Conservation (phyloP, 2,113 vertebrate species). For the Neotoma lepida region DNA sequence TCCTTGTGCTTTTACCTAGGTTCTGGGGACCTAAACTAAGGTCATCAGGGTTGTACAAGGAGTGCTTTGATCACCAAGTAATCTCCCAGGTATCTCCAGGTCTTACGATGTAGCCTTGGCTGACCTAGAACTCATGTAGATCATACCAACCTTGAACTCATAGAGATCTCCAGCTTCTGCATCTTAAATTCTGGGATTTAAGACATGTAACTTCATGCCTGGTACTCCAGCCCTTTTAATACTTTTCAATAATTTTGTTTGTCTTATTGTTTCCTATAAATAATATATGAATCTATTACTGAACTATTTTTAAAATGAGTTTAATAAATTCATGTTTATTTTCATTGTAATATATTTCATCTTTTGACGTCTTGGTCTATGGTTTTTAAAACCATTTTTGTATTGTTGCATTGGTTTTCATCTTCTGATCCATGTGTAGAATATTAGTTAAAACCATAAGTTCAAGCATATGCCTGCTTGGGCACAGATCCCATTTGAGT, state of each 20-base stretch:
- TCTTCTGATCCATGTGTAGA: not conserved
- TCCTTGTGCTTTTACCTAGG: not conserved
- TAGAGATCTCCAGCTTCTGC: not conserved
- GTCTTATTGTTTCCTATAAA: conserved; percentile 18
- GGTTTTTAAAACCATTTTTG: not conserved
- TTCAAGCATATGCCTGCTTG: conserved; percentile 3
- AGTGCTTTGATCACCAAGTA: not conserved
- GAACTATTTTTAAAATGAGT: conserved; percentile 33
- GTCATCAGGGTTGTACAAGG: not conserved
- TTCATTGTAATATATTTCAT: conserved; percentile 27
- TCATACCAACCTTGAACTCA: not conserved
- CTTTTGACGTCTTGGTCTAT: not conserved
- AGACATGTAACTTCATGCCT: not conserved
- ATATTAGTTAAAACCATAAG: conserved; percentile 36
- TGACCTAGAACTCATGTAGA: not conserved
- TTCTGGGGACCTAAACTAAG: not conserved
- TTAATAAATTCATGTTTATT: conserved; percentile 35
- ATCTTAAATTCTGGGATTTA: not conserved
- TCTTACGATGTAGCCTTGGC: not conserved
- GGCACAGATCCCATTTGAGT: conserved; percentile 48
- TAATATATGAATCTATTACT: not conserved
- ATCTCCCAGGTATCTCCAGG: not conserved
- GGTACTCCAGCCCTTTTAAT: not conserved
- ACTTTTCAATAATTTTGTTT: not conserved
- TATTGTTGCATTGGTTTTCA: conserved; percentile 22